Evolutionary conservation across 2,888 invertebrate species (phyloP), one percentile per base, ranked within the genome.

Genomic region (Dichetophora obliterata): DNA sequence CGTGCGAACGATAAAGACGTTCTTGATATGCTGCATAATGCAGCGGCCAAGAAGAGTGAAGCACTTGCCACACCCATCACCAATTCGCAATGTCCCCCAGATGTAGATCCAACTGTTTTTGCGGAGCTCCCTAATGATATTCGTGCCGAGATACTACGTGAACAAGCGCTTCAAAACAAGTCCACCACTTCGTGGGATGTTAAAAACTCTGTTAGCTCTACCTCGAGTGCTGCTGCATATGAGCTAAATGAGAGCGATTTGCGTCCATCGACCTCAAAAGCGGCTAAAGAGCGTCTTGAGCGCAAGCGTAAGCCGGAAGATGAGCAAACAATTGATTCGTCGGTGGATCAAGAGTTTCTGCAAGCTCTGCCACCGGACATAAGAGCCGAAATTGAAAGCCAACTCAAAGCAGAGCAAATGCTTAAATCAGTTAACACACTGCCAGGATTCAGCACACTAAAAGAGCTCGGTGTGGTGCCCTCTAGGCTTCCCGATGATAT

Each of bases 81-180:
- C 27, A 11, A 22, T 34, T 31, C 71, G 52, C 50, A 52, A 70
- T 75, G 84, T 19, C 81, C 85, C 2, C 63, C 77, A 0, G 82
- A 85, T 57, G 91, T 93, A 54, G 93, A 93, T 86, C 87, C 91
- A 80, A 86, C 90, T 24, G 91, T 93, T 6, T 86, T 94, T 37
- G 90, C 91, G 1, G 92, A 92, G 82, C 85, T 94, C 52, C 94
- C 94, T 0, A 90, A 90, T 78, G 91, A 92, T 65, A 91, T 94
- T 80, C 90, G 91, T 75, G 89, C 90, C 34, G 93, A 94, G 86
- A 90, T 93, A 77, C 66, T 80, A 72, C 76, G 76, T 11, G 78
- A 78, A 0, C 68, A 70, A 16, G 69, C 24, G 2, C 65, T 24
- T 4, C 31, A 14, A 48, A 65, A 14, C 27, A 5, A 50, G 4